These are phyloP conservation scores for Rhamphomyia laevipes DNA, from an alignment of 2,888 invertebrate species.

Conservation along the genomic window DNA sequence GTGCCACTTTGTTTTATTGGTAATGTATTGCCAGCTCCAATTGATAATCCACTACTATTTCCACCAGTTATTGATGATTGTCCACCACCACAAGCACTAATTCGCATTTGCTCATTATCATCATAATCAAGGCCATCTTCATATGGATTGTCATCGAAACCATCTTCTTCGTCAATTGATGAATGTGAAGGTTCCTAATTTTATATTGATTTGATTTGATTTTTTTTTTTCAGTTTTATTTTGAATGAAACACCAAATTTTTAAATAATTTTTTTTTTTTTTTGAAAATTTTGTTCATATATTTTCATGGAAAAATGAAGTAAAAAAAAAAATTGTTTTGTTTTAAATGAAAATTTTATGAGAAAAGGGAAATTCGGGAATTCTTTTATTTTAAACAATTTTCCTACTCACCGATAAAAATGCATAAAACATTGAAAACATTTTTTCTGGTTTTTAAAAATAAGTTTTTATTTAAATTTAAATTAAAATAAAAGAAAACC, in stretches of 20 bases:
- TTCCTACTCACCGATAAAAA: slow-evolving; percentile 18
- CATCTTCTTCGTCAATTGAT: slow-evolving; percentile 34
- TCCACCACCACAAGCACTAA: slow-evolving; percentile 18
- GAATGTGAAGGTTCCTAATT: slow-evolving; percentile 39
- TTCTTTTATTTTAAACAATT: too few species aligned
- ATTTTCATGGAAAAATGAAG: slow-evolving; percentile 11
- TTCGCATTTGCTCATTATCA: slow-evolving; percentile 18
- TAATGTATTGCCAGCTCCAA: slow-evolving; percentile 19
- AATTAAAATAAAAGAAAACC: too few species aligned
- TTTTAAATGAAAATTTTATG: slow-evolving; percentile 2
- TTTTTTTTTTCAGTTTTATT: background rate
- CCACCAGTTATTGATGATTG: slow-evolving; percentile 14
- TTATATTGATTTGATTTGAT: slow-evolving; percentile 2
- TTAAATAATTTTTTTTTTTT: slow-evolving; percentile 1
- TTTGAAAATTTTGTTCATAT: slow-evolving; percentile 7
- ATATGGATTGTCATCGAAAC: slow-evolving; percentile 11
- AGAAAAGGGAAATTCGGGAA: background rate
- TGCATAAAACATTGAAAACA: slow-evolving; percentile 25
- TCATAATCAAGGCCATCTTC: slow-evolving; percentile 11
- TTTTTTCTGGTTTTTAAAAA: slow-evolving; percentile 9
- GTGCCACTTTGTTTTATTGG: slow-evolving; percentile 21
- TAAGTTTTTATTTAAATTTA: too few species aligned
- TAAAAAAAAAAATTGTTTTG: slow-evolving; percentile 13
- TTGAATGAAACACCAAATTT: background rate
- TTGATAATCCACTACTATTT: slow-evolving; percentile 7